These are phyloP conservation scores for Chironomus tepperi DNA, from an alignment of 1,140 invertebrate genomes.

Conservation along the genomic window DNA sequence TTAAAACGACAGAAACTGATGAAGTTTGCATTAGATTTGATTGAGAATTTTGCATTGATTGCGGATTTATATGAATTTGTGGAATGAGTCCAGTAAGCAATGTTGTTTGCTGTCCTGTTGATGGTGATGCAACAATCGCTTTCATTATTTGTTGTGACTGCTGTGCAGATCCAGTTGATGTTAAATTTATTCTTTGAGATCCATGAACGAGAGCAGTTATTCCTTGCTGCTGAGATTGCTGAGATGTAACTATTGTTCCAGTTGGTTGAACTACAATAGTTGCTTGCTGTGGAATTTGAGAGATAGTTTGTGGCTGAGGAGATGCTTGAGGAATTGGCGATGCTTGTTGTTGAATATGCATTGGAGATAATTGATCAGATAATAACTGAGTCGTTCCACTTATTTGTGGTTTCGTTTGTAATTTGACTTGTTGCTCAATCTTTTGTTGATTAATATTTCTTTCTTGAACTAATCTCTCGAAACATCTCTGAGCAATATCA, in stretches of 20 bases:
- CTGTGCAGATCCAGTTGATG: slow-evolving; percentile 28
- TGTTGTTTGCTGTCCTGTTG: slow-evolving; percentile 35
- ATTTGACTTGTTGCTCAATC: slow-evolving; percentile 45
- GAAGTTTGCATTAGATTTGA: slow-evolving; percentile 26
- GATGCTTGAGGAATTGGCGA: slow-evolving; percentile 29
- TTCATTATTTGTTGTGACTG: slow-evolving; percentile 37
- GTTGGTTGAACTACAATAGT: slow-evolving; percentile 39
- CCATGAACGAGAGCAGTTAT: slow-evolving; percentile 28
- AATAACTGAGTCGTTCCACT: slow-evolving; percentile 33
- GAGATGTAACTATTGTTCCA: neutral
- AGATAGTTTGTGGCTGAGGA: slow-evolving; percentile 34
- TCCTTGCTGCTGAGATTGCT: slow-evolving; percentile 29
- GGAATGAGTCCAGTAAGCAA: slow-evolving; percentile 10
- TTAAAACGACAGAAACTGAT: slow-evolving; percentile 37
- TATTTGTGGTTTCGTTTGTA: slow-evolving; percentile 33
- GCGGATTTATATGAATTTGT: slow-evolving; percentile 27
- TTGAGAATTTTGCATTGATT: slow-evolving; percentile 22
- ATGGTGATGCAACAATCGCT: slow-evolving; percentile 33
- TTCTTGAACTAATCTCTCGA: slow-evolving; percentile 74
- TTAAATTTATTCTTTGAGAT: slow-evolving; percentile 23
- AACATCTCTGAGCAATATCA: slow-evolving; percentile 73
- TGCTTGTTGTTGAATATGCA: slow-evolving; percentile 32
- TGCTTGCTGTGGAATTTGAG: slow-evolving; percentile 41
- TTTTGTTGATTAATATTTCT: neutral
- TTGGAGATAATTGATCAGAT: slow-evolving; percentile 34